Base-by-base conservation (phyloP, 2,888 invertebrate species). In the Apocheima hispidaria region DNA sequence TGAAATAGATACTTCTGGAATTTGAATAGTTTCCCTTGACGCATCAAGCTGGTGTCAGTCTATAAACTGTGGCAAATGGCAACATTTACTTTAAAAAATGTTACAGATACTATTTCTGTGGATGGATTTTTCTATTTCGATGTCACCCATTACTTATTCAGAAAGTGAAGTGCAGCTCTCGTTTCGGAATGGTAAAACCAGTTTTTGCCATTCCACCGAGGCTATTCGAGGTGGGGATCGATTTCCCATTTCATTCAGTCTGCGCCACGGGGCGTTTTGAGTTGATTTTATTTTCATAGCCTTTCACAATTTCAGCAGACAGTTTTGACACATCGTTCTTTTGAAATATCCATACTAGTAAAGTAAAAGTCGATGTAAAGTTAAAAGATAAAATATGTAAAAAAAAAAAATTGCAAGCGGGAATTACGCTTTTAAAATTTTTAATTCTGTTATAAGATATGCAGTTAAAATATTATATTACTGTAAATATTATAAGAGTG, bases 241-340 rank as follows among this genome's bases (percentile, higher is more conserved):
- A 36, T 49, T 49, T 49, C 49, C 33, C 21, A 49, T 49, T 49
- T 35, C 49, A 49, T 49, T 33, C 35, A 49, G 35, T 20, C 14
- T 7, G 30, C 21, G 35, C 23, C 35, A 14, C 35, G 21, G 35
- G 14, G 9, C 35, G 35, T 33, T 49, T 33, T 33, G 48, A 33
- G 33, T 20, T 44, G 18, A 30, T 20, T 46, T 46, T 33, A 46
- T 33, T 30, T 44, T 46, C 10, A 28, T 46, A 6, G 20, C 14
- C 36, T 49, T 18, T 49, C 21, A 20, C 30, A 20, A 23, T 49
- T 49, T 23, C 36, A n/a, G n/a, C 14, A 9, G 21, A 21, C n/a
- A 14, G 21, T 14, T 20, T 33, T 4, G 30, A 9, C 33, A 35
- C 14, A n/a, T 0, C 23, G n/a, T 20, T n/a, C n/a, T n/a, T n/a